Conservation (phyloP, 2,113 vertebrate genomes). For the Oryzias melastigma region DNA sequence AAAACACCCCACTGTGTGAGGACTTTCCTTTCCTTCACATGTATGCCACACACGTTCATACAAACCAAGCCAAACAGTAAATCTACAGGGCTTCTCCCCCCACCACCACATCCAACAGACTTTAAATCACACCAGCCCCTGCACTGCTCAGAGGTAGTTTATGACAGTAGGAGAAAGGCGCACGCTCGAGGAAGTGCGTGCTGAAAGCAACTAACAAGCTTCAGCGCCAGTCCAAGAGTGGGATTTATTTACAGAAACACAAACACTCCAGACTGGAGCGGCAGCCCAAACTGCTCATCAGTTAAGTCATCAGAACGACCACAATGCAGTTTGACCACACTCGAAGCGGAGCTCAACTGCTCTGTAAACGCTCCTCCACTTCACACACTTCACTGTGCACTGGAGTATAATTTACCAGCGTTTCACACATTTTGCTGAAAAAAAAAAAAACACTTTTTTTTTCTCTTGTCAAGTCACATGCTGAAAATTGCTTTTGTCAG, state of each 20-base stretch:
- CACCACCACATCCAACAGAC: constrained; percentile 5
- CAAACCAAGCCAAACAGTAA: constrained; percentile 35
- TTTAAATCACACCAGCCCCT: constrained; percentile 54
- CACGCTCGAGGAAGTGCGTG: constrained; percentile 70
- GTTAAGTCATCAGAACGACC: constrained; percentile 60
- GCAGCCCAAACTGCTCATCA: constrained; percentile 57
- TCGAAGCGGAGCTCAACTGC: constrained; percentile 37
- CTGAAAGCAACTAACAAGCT: constrained; percentile 22
- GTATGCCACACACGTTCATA: constrained; percentile 7
- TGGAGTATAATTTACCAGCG: constrained; percentile 43
- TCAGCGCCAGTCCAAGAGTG: constrained; percentile 3
- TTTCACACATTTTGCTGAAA: constrained; percentile 48
- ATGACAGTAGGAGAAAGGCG: constrained; percentile 57
- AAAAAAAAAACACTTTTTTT: constrained; percentile 35
- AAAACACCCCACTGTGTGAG: not conserved
- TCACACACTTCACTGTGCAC: constrained; percentile 28
- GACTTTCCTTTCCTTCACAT: not conserved
- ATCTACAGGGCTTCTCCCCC: constrained; percentile 50
- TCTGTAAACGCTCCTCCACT: constrained; percentile 42
- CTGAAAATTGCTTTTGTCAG: constrained; percentile 5
- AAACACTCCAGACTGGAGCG: constrained; percentile 30
- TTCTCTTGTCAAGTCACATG: constrained; percentile 14
- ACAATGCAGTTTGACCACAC: constrained; percentile 62
- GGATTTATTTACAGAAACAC: constrained; percentile 34
- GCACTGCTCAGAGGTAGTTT: constrained; percentile 57